phyloP scores from a whole-genome alignment of 2,888 invertebrate species.

The Netelia inedita region DNA sequence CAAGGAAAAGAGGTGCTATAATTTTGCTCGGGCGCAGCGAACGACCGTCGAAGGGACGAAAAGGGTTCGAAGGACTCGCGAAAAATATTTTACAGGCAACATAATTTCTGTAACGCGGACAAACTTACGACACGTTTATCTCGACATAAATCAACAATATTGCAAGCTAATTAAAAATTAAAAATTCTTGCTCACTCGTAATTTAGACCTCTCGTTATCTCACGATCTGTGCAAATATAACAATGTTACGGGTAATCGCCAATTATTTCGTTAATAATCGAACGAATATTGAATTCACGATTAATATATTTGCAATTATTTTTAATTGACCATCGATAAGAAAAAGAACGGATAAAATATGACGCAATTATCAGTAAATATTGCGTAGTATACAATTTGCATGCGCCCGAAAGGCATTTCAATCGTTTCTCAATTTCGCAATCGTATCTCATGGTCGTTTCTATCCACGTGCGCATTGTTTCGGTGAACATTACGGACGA shows the following conservation, averaged over 20 bases:
- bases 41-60: slow-evolving; percentile 57
- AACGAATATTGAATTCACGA: too few relatives aligned
- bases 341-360: neutral
- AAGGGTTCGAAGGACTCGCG: slow-evolving; percentile 63
- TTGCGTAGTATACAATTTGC: neutral
- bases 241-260: neutral
- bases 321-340: neutral
- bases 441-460: neutral
- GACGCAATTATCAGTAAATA: neutral
- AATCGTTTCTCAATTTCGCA: slow-evolving; percentile 16
- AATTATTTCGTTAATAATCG: neutral
- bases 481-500: slow-evolving; percentile 36
- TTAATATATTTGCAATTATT: neutral
- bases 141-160: slow-evolving; percentile 35
- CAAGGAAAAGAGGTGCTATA: slow-evolving; percentile 68
- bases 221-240: neutral
- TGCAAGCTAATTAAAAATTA: slow-evolving; percentile 1
- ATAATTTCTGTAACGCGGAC: slow-evolving; percentile 6
- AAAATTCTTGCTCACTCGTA: neutral
- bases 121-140: slow-evolving; percentile 5
- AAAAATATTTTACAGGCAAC: slow-evolving; percentile 4
- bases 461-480: slow-evolving; percentile 32
- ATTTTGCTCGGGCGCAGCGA: slow-evolving; percentile 69
- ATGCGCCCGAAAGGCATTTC: neutral
- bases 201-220: neutral